phyloP scores from a whole-genome alignment of 1,140 invertebrate genomes.

The Portunus trituberculatus region DNA sequence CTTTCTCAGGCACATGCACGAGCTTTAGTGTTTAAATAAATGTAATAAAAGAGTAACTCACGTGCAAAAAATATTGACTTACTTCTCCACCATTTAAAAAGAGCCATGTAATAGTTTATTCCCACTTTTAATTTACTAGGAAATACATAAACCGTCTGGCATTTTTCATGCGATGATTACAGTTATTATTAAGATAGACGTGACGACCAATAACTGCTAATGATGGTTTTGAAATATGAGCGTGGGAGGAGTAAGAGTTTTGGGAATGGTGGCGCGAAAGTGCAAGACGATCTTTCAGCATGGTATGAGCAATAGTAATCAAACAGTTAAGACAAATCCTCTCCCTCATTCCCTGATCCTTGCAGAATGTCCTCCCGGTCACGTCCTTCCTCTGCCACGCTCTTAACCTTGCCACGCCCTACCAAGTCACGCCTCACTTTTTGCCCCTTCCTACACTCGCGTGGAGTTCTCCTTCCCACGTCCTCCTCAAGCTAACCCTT shows the following conservation, averaged over 20 bases:
- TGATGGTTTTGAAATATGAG: neutral
- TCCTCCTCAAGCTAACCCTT: neutral
- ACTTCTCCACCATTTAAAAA: neutral
- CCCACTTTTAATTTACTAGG: neutral
- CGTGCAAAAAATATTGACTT: neutral
- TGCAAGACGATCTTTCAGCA: no score
- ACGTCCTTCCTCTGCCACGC: neutral
- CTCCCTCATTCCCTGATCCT: neutral
- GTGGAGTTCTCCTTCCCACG: neutral
- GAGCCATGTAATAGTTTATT: neutral
- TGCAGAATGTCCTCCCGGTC: neutral
- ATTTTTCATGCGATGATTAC: neutral
- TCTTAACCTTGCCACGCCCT: neutral
- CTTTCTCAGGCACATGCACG: neutral
- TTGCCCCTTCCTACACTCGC: neutral
- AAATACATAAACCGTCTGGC: neutral
- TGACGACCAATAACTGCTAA: neutral
- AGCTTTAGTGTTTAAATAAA: neutral
- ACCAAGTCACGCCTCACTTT: neutral
- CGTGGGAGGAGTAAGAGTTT: neutral
- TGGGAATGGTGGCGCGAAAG: no score
- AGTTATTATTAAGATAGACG: neutral
- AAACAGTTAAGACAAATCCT: neutral
- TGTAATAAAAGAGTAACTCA: neutral
- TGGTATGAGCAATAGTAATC: no score